Conservation (phyloP, 2,113 vertebrate genomes). For the Platycercus adscitus region DNA sequence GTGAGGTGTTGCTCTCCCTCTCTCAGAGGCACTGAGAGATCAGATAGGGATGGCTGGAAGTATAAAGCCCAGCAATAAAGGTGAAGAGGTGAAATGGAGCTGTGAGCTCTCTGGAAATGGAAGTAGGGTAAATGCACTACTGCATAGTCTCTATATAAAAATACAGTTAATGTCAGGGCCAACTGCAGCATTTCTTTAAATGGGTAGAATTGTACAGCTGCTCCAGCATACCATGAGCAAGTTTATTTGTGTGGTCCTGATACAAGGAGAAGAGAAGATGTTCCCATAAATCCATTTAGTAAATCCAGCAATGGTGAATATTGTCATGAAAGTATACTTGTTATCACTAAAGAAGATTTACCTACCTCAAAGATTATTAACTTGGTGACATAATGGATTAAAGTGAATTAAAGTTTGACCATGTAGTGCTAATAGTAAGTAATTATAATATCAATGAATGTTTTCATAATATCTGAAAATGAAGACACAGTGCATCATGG, state of each 20-base stretch:
- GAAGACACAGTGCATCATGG: neutral
- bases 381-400: neutral
- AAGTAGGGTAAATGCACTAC: neutral
- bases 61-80: neutral
- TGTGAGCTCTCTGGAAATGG: neutral
- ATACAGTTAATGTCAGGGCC: neutral
- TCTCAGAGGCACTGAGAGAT: neutral
- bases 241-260: neutral
- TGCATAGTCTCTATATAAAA: neutral
- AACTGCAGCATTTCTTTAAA: neutral
- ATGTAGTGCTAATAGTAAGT: neutral
- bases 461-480: neutral
- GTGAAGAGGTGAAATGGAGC: neutral
- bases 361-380: neutral
- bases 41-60: neutral
- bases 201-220: conserved; percentile 21
- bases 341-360: neutral
- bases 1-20: neutral
- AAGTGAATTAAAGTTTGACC: neutral
- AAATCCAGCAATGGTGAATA: neutral
- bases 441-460: neutral
- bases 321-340: neutral
- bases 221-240: neutral
- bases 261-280: neutral
- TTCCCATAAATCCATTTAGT: neutral